Conservation (phyloP, 2,113 vertebrate species). For the Dasyprocta punctata region DNA sequence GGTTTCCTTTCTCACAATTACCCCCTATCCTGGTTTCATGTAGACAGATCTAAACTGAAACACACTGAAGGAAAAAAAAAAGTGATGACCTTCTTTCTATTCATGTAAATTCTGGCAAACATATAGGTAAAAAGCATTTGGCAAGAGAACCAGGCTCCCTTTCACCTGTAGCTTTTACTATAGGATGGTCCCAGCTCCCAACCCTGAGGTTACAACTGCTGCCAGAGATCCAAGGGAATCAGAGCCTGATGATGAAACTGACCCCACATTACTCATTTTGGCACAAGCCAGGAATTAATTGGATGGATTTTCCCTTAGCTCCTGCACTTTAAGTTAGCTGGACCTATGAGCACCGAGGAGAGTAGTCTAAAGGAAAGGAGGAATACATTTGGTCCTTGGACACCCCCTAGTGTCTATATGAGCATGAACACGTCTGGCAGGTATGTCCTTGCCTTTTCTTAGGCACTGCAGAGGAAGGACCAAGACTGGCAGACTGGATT, state of each 20-base stretch:
- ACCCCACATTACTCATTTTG: constrained; percentile 61
- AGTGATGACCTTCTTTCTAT: background rate
- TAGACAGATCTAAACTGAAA: background rate
- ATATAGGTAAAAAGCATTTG: constrained; percentile 17
- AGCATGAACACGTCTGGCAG: constrained; percentile 51
- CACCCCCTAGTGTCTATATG: constrained; percentile 81
- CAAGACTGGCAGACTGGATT: background rate
- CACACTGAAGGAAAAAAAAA: background rate
- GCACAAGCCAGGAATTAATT: constrained; percentile 71
- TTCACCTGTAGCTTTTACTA: constrained; percentile 65
- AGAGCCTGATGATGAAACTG: constrained; percentile 46
- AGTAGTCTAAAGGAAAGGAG: constrained; percentile 54
- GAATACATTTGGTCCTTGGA: constrained; percentile 80
- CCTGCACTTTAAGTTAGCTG: constrained; percentile 64
- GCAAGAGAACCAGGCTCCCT: background rate
- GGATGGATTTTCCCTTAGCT: constrained; percentile 56
- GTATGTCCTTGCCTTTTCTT: constrained; percentile 30
- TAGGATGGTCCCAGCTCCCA: background rate
- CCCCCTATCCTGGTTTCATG: background rate
- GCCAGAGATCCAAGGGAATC: constrained; percentile 37
- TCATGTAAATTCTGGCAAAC: background rate
- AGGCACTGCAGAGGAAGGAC: rapidly evolving
- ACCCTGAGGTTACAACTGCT: constrained; percentile 24
- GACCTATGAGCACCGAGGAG: constrained; percentile 59
- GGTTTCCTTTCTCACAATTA: background rate